phyloP scores from a whole-genome alignment of 2,797 vertebrate species.

The Masticophis lateralis region DNA sequence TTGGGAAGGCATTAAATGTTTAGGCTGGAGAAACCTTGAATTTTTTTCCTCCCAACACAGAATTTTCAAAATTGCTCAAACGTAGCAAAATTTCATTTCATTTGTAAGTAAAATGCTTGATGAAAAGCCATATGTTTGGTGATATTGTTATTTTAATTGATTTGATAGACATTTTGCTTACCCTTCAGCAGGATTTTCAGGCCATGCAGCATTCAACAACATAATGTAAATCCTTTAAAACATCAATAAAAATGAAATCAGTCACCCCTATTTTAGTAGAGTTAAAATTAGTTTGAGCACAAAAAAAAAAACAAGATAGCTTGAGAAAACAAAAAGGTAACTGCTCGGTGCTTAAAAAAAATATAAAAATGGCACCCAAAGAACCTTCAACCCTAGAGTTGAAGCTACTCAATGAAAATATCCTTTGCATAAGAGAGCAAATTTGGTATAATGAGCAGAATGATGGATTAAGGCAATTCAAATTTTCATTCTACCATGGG shows the following conservation, averaged over 20 bases:
- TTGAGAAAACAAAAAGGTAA: background rate
- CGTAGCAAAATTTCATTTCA: background rate
- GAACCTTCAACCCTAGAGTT: background rate
- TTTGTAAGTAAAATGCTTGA: background rate
- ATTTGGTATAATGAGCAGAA: background rate
- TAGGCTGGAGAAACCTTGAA: background rate
- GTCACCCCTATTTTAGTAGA: background rate
- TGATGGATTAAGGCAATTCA: background rate
- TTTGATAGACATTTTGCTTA: background rate
- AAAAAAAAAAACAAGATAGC: background rate
- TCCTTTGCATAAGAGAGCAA: background rate
- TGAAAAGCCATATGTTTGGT: background rate
- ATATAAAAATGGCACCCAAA: background rate
- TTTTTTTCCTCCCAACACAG: background rate
- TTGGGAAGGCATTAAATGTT: background rate
- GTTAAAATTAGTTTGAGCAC: background rate
- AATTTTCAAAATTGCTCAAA: background rate
- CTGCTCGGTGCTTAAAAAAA: background rate
- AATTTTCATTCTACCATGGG: background rate
- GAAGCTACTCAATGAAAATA: background rate
- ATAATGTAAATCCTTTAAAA: background rate
- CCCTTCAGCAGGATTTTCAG: background rate
- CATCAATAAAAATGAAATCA: background rate
- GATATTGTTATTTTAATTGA: background rate
- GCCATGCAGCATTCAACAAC: background rate